phyloP scores from a whole-genome alignment of 1,140 invertebrate species.

The Sminthurides bifidus region DNA sequence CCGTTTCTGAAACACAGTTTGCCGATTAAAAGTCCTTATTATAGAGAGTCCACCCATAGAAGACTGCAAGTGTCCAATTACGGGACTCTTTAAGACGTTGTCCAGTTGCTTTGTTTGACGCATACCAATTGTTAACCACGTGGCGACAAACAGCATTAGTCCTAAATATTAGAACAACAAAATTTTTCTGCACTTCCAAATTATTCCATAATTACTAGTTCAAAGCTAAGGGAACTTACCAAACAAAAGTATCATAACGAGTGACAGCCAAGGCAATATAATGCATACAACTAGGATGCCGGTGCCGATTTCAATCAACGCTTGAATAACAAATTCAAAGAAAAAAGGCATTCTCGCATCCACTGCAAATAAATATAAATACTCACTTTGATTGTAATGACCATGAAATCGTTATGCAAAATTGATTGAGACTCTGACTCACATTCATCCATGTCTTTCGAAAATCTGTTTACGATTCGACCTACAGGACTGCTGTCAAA shows the following conservation, averaged over 20 bases:
- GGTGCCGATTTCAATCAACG: slow-evolving; percentile 36
- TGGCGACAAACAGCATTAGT: slow-evolving; percentile 32
- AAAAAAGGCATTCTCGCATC: slow-evolving; percentile 44
- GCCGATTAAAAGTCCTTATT: slow-evolving; percentile 33
- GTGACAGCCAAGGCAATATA: slow-evolving; percentile 41
- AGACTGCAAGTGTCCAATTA: slow-evolving; percentile 33
- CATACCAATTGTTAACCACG: slow-evolving; percentile 35
- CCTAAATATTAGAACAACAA: slow-evolving; percentile 13
- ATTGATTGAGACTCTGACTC: slow-evolving; percentile 27
- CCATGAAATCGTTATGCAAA: not conserved
- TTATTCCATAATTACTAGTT: not conserved
- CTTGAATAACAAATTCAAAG: slow-evolving; percentile 42
- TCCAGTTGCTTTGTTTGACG: slow-evolving; percentile 43
- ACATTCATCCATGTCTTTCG: slow-evolving; percentile 37
- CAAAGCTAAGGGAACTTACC: slow-evolving; percentile 20
- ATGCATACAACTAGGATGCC: slow-evolving; percentile 41
- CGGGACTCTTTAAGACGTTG: slow-evolving; percentile 42
- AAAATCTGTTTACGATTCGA: slow-evolving; percentile 49
- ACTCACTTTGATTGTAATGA: too few species aligned
- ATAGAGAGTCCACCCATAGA: slow-evolving; percentile 33
- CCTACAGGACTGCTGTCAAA: slow-evolving; percentile 63
- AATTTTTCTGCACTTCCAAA: not conserved
- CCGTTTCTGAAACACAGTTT: slow-evolving; percentile 33
- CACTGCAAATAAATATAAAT: slow-evolving; percentile 37
- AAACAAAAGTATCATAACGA: slow-evolving; percentile 40